phyloP scores from a whole-genome alignment of 2,797 vertebrate genomes.

The Tenualosa thibaudeaui region DNA sequence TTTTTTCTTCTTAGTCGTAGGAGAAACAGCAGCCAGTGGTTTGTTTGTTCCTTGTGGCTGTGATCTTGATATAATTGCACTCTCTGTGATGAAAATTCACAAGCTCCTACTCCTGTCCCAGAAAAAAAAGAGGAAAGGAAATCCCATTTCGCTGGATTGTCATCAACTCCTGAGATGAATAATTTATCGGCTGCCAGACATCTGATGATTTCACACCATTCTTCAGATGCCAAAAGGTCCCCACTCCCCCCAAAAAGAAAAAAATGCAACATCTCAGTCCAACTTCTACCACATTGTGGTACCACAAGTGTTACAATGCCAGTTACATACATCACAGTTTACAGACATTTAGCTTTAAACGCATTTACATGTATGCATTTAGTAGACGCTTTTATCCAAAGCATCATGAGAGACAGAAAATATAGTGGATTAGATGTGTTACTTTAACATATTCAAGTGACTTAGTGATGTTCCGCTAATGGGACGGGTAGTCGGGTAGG shows the following conservation, averaged over 20 bases:
- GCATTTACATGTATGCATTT: neutral
- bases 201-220: neutral
- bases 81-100: conserved; percentile 17
- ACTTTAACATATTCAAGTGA: too few species aligned
- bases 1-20: neutral
- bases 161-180: conserved; percentile 16
- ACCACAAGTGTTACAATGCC: neutral
- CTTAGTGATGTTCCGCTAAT: too few species aligned
- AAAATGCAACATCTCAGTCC: neutral
- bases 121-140: neutral
- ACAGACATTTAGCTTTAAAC: neutral
- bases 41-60: conserved; percentile 4
- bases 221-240: neutral
- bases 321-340: neutral
- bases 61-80: conserved; percentile 15
- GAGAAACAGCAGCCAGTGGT: neutral
- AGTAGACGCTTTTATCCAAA: too few species aligned
- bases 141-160: neutral
- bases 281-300: neutral
- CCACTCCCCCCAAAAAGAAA: too few species aligned
- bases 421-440: too few species aligned
- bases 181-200: conserved; percentile 2
- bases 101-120: neutral
- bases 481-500: too few species aligned
- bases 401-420: too few species aligned